These are phyloP conservation scores for Leucosticte australis DNA, from an alignment of 2,113 vertebrate genomes.

Conservation along the genomic window DNA sequence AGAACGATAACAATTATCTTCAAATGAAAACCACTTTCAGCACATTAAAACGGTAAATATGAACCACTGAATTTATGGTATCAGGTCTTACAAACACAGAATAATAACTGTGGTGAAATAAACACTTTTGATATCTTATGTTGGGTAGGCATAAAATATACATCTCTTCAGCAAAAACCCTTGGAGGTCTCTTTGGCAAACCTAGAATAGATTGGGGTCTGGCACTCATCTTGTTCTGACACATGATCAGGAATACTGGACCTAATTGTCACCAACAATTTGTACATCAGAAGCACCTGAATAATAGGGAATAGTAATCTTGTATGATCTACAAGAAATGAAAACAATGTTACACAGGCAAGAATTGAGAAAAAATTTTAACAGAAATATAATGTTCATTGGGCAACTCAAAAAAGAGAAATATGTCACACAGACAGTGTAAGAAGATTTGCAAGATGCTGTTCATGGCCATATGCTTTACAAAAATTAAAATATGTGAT, in stretches of 20 bases:
- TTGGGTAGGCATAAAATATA: neutral
- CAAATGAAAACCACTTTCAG: neutral
- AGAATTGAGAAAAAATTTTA: neutral
- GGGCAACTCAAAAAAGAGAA: neutral
- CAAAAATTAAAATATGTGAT: neutral
- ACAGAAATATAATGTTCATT: neutral
- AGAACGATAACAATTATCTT: neutral
- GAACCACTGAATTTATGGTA: neutral
- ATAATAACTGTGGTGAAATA: neutral
- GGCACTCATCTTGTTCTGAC: neutral
- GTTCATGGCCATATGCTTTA: neutral
- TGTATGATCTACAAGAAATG: neutral
- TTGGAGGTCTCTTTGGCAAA: neutral
- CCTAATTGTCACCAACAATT: neutral
- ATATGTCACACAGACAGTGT: neutral
- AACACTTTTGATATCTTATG: neutral
- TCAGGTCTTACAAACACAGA: neutral
- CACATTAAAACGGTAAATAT: neutral
- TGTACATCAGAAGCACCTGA: neutral
- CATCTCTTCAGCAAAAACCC: neutral
- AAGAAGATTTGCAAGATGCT: neutral
- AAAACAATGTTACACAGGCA: neutral
- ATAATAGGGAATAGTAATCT: neutral
- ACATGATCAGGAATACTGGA: neutral
- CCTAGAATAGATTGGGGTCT: neutral